phyloP scores from a whole-genome alignment of 1,140 invertebrate genomes.

The Wiebesia pumilae region DNA sequence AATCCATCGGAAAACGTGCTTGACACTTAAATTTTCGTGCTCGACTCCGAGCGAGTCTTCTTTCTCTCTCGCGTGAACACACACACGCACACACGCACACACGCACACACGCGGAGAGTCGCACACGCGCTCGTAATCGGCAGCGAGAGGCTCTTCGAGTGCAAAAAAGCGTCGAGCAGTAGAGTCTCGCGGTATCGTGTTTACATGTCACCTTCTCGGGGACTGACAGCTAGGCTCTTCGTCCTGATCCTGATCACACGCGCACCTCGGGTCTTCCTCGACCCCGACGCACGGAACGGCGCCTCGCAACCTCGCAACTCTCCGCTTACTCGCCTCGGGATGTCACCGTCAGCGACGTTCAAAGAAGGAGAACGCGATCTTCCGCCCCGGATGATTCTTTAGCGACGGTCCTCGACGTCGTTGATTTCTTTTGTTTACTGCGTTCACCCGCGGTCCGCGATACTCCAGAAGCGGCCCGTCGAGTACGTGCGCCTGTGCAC shows the following conservation, averaged over 20 bases:
- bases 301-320: not conserved
- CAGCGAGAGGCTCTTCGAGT: not conserved
- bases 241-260: too few relatives aligned
- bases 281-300: not conserved
- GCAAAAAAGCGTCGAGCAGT: not conserved
- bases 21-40: not conserved
- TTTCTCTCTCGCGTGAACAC: not conserved
- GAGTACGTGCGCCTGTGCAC: not conserved
- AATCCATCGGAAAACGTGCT: not conserved
- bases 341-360: too few relatives aligned
- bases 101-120: not conserved
- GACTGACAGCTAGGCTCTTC: not conserved
- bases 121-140: not conserved
- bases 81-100: not conserved
- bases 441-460: not conserved
- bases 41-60: not conserved
- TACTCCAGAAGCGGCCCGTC: not conserved
- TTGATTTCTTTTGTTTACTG: not conserved
- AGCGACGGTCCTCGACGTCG: not conserved
- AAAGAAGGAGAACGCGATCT: too few relatives aligned
- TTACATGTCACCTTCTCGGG: slow-evolving; percentile 9
- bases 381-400: not conserved
- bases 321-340: too few relatives aligned
- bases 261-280: not conserved
- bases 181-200: not conserved